Evolutionary conservation across 2,888 invertebrate genomes (phyloP).

Genomic region (Acanthosepion esculentum): DNA sequence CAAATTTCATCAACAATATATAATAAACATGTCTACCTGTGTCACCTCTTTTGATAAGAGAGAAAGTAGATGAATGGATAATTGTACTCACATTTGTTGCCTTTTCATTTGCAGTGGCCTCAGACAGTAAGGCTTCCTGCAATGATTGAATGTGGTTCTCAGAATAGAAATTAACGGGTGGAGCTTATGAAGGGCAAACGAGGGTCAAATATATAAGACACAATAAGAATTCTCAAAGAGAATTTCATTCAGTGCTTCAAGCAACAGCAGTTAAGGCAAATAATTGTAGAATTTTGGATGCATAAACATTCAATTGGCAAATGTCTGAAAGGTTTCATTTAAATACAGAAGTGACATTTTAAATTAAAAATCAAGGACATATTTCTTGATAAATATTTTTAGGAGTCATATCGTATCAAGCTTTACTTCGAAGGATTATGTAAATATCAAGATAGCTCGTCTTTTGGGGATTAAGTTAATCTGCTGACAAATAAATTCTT

Average conservation of each 20-base stretch:
- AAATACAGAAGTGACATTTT: neutral
- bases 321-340: neutral
- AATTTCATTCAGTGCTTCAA: neutral
- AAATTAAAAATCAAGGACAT: too few relatives aligned
- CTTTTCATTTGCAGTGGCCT: conserved; percentile 38
- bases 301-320: neutral
- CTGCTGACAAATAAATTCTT: too few relatives aligned
- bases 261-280: neutral
- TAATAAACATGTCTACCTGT: too few relatives aligned
- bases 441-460: too few relatives aligned
- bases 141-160: conserved; percentile 42
- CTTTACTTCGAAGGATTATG: too few relatives aligned
- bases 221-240: conserved; percentile 6
- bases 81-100: neutral
- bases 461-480: too few relatives aligned
- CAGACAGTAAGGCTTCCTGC: conserved; percentile 44
- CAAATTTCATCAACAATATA: too few relatives aligned
- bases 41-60: neutral
- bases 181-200: conserved; percentile 2
- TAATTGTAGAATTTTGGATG: neutral
- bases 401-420: too few relatives aligned
- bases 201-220: neutral
- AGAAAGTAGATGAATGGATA: neutral
- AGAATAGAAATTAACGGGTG: neutral
- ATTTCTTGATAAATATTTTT: too few relatives aligned